These are phyloP conservation scores for Tuta absoluta DNA, from an alignment of 2,888 invertebrate genomes.

Conservation along the genomic window DNA sequence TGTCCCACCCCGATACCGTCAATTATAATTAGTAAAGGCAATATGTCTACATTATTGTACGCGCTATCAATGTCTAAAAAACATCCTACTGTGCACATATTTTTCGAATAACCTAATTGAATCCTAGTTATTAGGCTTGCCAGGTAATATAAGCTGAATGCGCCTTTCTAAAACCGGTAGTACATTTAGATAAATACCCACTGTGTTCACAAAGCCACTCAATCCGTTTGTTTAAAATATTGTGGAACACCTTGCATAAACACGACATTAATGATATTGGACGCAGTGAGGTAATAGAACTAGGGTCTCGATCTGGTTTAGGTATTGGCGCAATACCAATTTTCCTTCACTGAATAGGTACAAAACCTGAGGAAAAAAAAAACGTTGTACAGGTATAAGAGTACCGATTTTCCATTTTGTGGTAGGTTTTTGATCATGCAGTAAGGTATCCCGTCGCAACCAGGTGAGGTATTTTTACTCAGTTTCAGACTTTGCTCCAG, in stretches of 20 bases:
- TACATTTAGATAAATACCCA: too few species aligned
- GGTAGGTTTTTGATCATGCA: neutral
- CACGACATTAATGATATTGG: too few species aligned
- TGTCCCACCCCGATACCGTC: too few species aligned
- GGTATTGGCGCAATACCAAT: neutral
- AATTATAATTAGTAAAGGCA: too few species aligned
- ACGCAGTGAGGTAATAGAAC: too few species aligned
- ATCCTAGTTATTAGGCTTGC: too few species aligned
- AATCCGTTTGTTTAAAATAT: too few species aligned
- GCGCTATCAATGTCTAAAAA: constrained; percentile 15
- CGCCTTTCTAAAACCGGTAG: too few species aligned
- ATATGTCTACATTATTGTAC: constrained; percentile 9
- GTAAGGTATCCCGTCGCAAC: neutral
- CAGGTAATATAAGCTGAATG: too few species aligned
- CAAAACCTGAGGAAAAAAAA: neutral
- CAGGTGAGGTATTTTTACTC: neutral
- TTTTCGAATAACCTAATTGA: neutral
- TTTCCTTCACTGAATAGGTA: neutral
- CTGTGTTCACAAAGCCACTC: too few species aligned
- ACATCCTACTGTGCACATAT: neutral
- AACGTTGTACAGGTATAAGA: neutral
- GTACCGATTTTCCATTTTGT: too few species aligned
- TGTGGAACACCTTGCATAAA: too few species aligned
- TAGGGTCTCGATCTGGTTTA: neutral
- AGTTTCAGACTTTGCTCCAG: neutral